Conservation (phyloP, 2,113 vertebrate genomes). For the Strigops habroptila region DNA sequence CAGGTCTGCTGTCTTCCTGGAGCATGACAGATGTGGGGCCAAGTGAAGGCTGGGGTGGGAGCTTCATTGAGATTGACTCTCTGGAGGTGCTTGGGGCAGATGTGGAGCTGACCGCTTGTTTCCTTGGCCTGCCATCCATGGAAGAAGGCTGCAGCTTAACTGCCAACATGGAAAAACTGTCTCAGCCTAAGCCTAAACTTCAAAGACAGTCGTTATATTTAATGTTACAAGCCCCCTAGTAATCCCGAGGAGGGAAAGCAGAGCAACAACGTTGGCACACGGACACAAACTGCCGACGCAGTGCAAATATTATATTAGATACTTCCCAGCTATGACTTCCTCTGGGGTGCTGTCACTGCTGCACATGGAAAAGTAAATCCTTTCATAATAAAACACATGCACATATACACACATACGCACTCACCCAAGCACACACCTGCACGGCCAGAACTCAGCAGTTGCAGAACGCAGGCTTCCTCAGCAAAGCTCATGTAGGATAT, state of each 20-base stretch:
- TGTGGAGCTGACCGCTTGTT: neutral
- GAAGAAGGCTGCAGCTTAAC: neutral
- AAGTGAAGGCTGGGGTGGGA: neutral
- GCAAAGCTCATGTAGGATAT: neutral
- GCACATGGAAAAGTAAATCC: neutral
- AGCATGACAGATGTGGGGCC: neutral
- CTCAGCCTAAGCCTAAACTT: neutral
- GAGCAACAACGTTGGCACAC: neutral
- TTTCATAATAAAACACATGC: neutral
- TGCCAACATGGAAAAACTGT: neutral
- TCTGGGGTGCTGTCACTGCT: neutral
- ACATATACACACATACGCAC: neutral
- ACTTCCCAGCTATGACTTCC: neutral
- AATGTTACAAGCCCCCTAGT: neutral
- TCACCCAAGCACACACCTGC: neutral
- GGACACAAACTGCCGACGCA: neutral
- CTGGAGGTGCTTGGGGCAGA: neutral
- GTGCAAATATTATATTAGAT: neutral
- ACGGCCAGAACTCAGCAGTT: neutral
- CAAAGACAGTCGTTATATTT: neutral
- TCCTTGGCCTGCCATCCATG: neutral
- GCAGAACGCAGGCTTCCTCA: neutral
- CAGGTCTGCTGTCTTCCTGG: neutral
- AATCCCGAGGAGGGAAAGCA: neutral
- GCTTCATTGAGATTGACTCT: neutral